Evolutionary conservation across 2,888 invertebrate genomes (phyloP).

Genomic region (Diachrysia chrysitis): DNA sequence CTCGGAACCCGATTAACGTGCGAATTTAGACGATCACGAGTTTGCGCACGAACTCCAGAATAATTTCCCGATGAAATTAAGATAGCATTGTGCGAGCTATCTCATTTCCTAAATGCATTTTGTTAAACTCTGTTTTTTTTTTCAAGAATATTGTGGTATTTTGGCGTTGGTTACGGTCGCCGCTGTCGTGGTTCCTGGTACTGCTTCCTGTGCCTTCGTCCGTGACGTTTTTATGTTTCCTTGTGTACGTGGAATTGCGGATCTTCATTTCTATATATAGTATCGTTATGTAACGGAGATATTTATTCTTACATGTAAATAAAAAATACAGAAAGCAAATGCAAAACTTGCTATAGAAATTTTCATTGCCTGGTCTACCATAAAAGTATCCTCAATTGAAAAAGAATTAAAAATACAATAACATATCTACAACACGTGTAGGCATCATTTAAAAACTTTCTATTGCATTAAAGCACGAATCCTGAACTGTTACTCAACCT

Average conservation of each 20-base stretch:
- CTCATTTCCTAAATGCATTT: conserved; percentile 73
- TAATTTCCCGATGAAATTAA: conserved; percentile 64
- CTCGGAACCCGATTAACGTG: conserved; percentile 37
- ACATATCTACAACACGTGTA: too few relatives aligned
- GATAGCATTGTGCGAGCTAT: conserved; percentile 61
- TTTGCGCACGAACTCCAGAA: conserved; percentile 33
- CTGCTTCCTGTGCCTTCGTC: conserved; percentile 50
- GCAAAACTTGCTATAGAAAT: too few relatives aligned
- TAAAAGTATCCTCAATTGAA: too few relatives aligned
- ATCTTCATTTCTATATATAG: conserved; percentile 41
- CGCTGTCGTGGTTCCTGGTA: conserved; percentile 38
- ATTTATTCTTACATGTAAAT: conserved; percentile 7
- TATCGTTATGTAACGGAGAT: conserved; percentile 13
- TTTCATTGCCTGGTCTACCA: too few relatives aligned
- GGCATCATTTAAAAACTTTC: neutral
- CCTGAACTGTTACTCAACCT: too few relatives aligned
- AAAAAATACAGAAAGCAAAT: too few relatives aligned
- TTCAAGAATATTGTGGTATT: conserved; percentile 63
- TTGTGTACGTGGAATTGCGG: conserved; percentile 56
- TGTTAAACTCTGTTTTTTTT: conserved; percentile 30
- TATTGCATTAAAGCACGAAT: neutral
- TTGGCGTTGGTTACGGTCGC: conserved; percentile 61
- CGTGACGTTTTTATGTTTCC: conserved; percentile 65
- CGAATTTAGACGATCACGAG: conserved; percentile 37
- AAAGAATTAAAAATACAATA: too few relatives aligned